Evolutionary conservation across 2,113 vertebrate species (phyloP).

Genomic region (Esox niger): DNA sequence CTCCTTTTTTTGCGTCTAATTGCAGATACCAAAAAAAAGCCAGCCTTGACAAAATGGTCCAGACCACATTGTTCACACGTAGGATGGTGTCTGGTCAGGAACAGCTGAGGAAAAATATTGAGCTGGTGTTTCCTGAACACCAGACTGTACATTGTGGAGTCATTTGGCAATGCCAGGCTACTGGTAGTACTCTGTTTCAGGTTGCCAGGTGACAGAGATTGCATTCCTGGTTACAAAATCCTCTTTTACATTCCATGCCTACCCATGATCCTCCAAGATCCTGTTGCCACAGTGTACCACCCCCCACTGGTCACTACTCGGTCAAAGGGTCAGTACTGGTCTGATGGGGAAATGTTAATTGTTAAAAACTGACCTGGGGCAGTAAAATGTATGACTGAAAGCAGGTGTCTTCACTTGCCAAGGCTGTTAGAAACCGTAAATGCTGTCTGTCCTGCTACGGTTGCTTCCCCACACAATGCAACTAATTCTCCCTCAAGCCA

Average conservation of each 20-base stretch:
- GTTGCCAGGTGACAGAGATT: constrained; percentile 1
- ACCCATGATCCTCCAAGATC: not conserved
- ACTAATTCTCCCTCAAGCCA: not conserved
- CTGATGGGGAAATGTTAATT: not conserved
- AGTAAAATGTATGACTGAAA: not conserved
- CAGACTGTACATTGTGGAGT: constrained; percentile 33
- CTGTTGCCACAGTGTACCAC: not conserved
- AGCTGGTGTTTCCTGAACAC: not conserved
- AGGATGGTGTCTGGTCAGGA: not conserved
- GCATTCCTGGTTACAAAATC: not conserved
- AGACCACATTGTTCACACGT: not conserved
- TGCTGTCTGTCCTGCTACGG: not conserved
- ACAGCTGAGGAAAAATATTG: not conserved
- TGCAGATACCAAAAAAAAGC: not conserved
- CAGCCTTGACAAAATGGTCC: not conserved
- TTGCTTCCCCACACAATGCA: not conserved
- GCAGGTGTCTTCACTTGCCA: not conserved
- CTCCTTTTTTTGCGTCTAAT: constrained; percentile 4
- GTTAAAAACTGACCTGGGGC: not conserved
- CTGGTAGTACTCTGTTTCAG: not conserved
- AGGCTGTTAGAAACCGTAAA: not conserved
- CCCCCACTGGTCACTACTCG: not conserved
- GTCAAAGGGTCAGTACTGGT: too few species aligned
- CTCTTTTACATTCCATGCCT: not conserved
- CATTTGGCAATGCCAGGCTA: constrained; percentile 21